These are phyloP conservation scores for Triplophysa dalaica DNA, from an alignment of 2,113 vertebrate species.

Conservation along the genomic window DNA sequence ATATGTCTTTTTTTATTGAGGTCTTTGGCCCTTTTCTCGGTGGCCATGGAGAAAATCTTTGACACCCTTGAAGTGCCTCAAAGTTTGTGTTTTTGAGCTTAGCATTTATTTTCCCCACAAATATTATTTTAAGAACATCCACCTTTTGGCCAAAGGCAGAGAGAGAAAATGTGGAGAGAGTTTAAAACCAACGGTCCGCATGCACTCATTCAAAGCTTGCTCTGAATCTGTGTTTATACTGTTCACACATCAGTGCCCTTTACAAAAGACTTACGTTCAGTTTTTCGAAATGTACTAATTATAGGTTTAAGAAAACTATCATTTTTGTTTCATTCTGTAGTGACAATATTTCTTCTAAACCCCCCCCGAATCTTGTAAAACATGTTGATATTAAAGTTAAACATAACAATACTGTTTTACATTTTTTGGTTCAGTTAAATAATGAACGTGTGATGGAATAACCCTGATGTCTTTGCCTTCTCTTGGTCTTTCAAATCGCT, in stretches of 20 bases:
- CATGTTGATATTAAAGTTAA: no score
- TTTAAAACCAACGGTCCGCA: not conserved
- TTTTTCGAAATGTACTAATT: no score
- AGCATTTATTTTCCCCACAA: not conserved
- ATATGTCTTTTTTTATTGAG: not conserved
- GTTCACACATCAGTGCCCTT: not conserved
- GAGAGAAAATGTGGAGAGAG: not conserved
- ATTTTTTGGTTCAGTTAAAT: no score
- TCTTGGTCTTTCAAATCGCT: no score
- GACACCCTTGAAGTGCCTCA: not conserved
- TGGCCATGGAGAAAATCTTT: not conserved
- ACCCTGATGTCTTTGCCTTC: no score
- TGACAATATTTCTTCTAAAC: no score
- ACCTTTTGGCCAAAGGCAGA: not conserved
- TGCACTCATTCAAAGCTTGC: slow-evolving; percentile 2
- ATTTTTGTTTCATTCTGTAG: no score
- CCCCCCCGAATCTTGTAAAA: no score
- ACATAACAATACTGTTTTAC: no score
- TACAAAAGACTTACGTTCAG: not conserved
- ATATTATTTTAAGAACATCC: not conserved
- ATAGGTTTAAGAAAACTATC: no score
- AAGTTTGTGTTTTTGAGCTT: not conserved
- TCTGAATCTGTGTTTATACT: not conserved
- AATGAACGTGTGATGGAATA: no score
- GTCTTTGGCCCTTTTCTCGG: not conserved